Base-by-base conservation (phyloP, 2,888 invertebrate genomes). In the Thymelicus acteon region DNA sequence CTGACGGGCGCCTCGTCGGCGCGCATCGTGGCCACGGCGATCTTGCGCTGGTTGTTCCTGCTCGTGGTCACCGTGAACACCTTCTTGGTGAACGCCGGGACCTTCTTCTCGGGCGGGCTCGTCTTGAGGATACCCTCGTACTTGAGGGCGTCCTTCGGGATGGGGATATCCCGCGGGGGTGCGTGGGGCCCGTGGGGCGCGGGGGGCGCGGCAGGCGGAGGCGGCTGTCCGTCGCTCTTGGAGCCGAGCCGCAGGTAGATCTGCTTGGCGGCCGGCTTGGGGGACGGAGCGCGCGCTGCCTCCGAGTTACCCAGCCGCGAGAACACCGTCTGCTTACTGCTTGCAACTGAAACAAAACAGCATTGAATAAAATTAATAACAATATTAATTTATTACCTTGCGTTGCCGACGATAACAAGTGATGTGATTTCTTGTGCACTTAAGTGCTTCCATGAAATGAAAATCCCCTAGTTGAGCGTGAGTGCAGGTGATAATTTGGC, bases 91-190 rank as follows among this genome's bases (percentile, higher is more conserved):
- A 92, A 86, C 0, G 89, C 89, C 15, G 89, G 86, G 0, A 83
- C 76, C 76, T 89, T 92, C 64, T 89, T 88, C 0, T 77, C 47
- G 0, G 77, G 74, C 0, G 85, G 73, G 0, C 80, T 72, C 19
- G 79, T 80, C 80, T 94, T 94, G 10, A 94, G 79, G 13, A 94
- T 93, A 1, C 94, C 94, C 75, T 92, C 92, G 74, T 94, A 94
- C 77, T 92, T 90, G 6, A 94, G 84, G 0, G 93, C 93, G 64
- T 90, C 90, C 72, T 85, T 87, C 2, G 82, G 83, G 1, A 91
- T 80, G 0, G 91, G 92, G 44, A 91, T 82, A 0, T 73, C 67
- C 7, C 72, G 78, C 1, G 78, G 1, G 76, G 78, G 7, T 47
- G 48, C 12, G 49, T 0, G 31, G 31, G 31, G 44, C 10, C 44